Evolutionary conservation across 2,888 invertebrate species (phyloP).

Genomic region (Bedellia somnulentella): DNA sequence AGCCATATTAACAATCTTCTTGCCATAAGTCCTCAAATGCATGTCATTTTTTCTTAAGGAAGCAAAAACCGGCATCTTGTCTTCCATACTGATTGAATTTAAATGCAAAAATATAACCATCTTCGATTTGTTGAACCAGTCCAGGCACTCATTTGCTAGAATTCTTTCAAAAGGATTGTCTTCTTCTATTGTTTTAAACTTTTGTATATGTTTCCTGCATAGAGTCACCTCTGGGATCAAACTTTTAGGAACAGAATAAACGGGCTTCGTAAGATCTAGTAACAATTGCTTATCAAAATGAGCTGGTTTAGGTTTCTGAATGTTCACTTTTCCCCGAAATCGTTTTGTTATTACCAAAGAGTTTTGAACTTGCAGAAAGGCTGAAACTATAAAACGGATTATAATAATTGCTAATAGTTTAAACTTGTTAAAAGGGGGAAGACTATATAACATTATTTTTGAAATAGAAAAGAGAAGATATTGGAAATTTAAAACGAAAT

Average conservation of each 20-base stretch:
- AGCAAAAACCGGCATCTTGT: slow-evolving; percentile 65
- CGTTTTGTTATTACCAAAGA: slow-evolving; percentile 63
- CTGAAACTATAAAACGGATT: slow-evolving; percentile 28
- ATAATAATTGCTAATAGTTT: neutral
- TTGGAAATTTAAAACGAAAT: too few species aligned
- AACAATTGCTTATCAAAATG: slow-evolving; percentile 70
- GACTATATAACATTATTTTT: too few species aligned
- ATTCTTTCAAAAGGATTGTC: slow-evolving; percentile 74
- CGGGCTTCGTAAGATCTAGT: slow-evolving; percentile 67
- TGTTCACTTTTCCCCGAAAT: slow-evolving; percentile 75
- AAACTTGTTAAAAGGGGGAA: neutral
- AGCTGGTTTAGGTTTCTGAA: slow-evolving; percentile 71
- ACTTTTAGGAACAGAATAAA: slow-evolving; percentile 47
- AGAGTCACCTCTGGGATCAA: slow-evolving; percentile 41
- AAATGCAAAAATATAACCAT: slow-evolving; percentile 73
- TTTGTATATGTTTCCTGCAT: slow-evolving; percentile 43
- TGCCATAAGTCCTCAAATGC: slow-evolving; percentile 68
- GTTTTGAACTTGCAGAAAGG: slow-evolving; percentile 32
- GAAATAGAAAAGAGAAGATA: too few species aligned
- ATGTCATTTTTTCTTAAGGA: slow-evolving; percentile 67
- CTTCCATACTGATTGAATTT: slow-evolving; percentile 70
- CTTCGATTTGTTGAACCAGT: slow-evolving; percentile 71
- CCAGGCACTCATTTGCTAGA: slow-evolving; percentile 69
- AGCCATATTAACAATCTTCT: slow-evolving; percentile 66
- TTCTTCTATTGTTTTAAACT: slow-evolving; percentile 19